Base-by-base conservation (phyloP, 2,797 vertebrate genomes). In the Babyrousa celebensis region DNA sequence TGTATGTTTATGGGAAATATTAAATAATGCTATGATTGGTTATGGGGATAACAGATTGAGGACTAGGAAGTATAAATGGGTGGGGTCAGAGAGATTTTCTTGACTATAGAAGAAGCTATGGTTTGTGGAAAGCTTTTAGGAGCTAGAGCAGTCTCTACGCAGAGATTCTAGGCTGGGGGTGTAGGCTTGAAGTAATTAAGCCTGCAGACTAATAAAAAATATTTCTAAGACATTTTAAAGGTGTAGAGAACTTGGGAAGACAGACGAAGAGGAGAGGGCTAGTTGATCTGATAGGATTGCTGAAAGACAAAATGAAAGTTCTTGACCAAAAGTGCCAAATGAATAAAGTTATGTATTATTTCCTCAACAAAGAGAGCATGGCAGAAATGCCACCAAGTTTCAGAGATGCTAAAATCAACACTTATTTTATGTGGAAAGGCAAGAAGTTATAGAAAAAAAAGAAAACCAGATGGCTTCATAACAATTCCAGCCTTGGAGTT, bases 1-100 rank as follows among this genome's bases (percentile, higher is more conserved):
- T 92, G 32, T 78, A 84, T 93, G 92, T 89, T 97, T 96, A 96
- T 85, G 86, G 72, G 78, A 92, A 97, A 95, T 97, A 92, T 97
- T 94, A 96, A 96, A 96, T 90, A 96, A 90, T 60, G 75, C 79
- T 93, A 95, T 78, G 11, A 86, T 92, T 89, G 54, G 80, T 71
- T 80, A 80, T 40, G 70, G 72, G 77, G 75, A 89, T 86, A 96
- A 83, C 52, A 88, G 70, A 85, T 12, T 63, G 68, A 40, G 77
- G 36, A 77, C 85, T 87, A 56, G 43, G 74, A n/a, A 92, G 91
- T 70, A 65, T 52, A 67, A 87, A 91, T 6, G 58, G 40, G 27
- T 87, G 70, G n/a, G 78, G 88, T 62, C 88, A 85, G 70, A 58
- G 52, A 79, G 65, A 93, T 89, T 93, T 94, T 94, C 63, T 85